Percentiles rank a stretch among this genome's conserved stretches.
Evolutionary conservation across 1,140 invertebrate species (phyloP).

Genomic region (Brachionus rotundiformis): DNA sequence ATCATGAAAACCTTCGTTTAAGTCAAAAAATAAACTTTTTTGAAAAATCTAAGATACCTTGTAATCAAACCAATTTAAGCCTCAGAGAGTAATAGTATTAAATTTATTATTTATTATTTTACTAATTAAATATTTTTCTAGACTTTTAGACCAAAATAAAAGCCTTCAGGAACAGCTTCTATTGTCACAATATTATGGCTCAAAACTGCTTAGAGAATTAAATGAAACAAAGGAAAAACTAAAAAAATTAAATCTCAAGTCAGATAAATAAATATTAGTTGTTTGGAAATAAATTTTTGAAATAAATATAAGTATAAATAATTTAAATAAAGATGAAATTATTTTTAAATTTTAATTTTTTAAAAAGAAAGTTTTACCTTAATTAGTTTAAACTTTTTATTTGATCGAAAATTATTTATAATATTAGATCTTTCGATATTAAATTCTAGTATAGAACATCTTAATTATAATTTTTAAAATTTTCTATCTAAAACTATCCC

Average conservation of each 20-base stretch:
- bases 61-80: neutral
- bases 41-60: neutral
- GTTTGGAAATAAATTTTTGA: too few species aligned
- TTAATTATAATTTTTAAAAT: too few species aligned
- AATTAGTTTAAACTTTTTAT: too few species aligned
- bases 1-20: neutral
- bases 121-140: neutral
- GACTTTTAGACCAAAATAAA: conserved; percentile 25
- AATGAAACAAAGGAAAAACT: conserved; percentile 25
- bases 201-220: conserved; percentile 26
- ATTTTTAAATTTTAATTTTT: too few species aligned
- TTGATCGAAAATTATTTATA: too few species aligned
- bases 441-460: too few species aligned
- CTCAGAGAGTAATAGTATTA: neutral
- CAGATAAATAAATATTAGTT: too few species aligned
- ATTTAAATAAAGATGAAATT: too few species aligned
- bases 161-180: conserved; percentile 32
- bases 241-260: neutral
- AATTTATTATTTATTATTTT: neutral
- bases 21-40: neutral
- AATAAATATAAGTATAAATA: too few species aligned
- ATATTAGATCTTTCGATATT: too few species aligned
- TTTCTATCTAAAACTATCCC: too few species aligned
- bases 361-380: too few species aligned
- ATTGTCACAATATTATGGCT: conserved; percentile 26